phyloP scores from a whole-genome alignment of 2,888 invertebrate species.

The Craniophora ligustri region DNA sequence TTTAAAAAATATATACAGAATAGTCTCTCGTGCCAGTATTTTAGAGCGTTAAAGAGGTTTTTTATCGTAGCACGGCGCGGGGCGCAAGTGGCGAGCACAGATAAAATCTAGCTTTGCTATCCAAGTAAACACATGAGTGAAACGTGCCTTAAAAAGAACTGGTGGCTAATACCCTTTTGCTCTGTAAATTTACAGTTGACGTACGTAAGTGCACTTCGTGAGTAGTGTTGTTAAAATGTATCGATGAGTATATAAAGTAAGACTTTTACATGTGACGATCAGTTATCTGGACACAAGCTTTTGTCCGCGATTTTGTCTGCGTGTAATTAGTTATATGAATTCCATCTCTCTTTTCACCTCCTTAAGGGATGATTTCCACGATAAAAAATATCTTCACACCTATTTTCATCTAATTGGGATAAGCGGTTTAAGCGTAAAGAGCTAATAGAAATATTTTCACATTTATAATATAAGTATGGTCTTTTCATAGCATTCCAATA shows the following conservation, averaged over 20 bases:
- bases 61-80: slow-evolving; percentile 30
- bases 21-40: slow-evolving; percentile 24
- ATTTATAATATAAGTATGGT: too few relatives aligned
- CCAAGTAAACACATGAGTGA: slow-evolving; percentile 49
- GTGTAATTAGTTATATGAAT: too few relatives aligned
- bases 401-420: too few relatives aligned
- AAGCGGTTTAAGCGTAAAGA: too few relatives aligned
- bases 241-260: background rate
- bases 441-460: too few relatives aligned
- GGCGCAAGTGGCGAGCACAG: slow-evolving; percentile 49
- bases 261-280: slow-evolving; percentile 1
- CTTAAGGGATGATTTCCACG: too few relatives aligned
- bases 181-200: slow-evolving; percentile 35
- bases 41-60: slow-evolving; percentile 41
- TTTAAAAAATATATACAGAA: slow-evolving; percentile 30
- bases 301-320: too few relatives aligned
- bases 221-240: slow-evolving; percentile 40
- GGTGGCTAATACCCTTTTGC: slow-evolving; percentile 48
- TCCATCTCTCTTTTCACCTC: too few relatives aligned
- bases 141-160: slow-evolving; percentile 45
- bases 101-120: slow-evolving; percentile 56
- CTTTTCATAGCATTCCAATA: too few relatives aligned
- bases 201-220: slow-evolving; percentile 20
- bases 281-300: too few relatives aligned
- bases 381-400: too few relatives aligned